These are phyloP conservation scores for Galbula dea DNA, from an alignment of 2,113 vertebrate genomes.

Conservation along the genomic window DNA sequence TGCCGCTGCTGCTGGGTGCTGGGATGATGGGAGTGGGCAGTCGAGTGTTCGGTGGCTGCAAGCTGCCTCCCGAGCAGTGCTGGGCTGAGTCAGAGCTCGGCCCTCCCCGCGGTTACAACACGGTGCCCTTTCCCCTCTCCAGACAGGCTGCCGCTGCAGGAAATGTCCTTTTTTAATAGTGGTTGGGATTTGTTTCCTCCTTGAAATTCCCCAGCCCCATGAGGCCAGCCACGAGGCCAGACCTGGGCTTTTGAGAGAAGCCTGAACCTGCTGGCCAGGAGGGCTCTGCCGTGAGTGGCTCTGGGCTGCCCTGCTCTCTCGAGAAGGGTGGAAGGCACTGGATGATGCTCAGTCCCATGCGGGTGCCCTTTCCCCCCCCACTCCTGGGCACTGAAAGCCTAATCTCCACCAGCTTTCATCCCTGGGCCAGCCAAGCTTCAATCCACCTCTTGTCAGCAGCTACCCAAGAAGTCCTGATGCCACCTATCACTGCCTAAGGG, in stretches of 20 bases:
- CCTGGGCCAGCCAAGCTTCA: neutral
- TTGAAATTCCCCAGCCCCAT: neutral
- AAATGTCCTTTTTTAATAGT: conserved; percentile 61
- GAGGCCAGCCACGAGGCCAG: neutral
- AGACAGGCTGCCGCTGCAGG: conserved; percentile 24
- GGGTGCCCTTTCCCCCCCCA: fast-evolving
- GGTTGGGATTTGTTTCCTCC: conserved; percentile 60
- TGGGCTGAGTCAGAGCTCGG: conserved; percentile 43
- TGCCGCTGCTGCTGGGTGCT: neutral
- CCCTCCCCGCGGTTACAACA: conserved; percentile 58
- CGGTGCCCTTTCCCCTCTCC: conserved; percentile 64
- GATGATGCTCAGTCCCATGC: neutral
- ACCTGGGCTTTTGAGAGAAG: neutral
- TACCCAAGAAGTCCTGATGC: neutral
- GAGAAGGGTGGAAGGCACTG: neutral
- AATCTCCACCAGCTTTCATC: neutral
- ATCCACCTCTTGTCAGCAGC: neutral
- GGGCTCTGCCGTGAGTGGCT: fast-evolving
- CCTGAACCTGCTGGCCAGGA: neutral
- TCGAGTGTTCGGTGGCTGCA: neutral
- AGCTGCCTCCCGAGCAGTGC: neutral
- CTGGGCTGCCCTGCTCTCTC: fast-evolving
- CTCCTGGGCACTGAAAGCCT: neutral
- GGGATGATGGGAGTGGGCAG: neutral
- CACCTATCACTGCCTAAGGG: neutral